Conservation (phyloP, 37 sponge, comb jelly and placozoan genomes). For the Aplysina aerophoba region DNA sequence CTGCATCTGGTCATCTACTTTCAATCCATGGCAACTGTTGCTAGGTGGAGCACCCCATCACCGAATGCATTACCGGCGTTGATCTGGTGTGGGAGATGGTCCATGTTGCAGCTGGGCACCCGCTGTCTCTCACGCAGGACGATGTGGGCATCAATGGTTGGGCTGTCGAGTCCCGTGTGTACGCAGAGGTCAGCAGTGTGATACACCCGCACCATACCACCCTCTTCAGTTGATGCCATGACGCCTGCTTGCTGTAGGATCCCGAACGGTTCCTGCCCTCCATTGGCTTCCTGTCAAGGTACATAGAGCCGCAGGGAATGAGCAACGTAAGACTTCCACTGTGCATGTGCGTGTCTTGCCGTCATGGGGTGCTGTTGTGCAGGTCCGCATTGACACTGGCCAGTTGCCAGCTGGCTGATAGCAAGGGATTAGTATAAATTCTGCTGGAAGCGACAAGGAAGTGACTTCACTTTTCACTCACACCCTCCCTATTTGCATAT, state of each 20-base stretch:
- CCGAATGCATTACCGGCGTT: constrained; percentile 97
- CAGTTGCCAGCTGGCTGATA: no score
- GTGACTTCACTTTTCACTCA: no score
- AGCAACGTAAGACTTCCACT: constrained; percentile 44
- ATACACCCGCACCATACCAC: no score
- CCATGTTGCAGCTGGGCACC: constrained; percentile 85
- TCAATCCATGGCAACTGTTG: not conserved
- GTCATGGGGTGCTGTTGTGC: not conserved
- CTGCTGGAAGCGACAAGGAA: no score
- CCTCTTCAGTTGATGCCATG: no score
- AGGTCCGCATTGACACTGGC: constrained; percentile 95
- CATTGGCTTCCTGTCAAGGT: constrained; percentile 86
- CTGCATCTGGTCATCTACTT: not conserved
- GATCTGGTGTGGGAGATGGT: constrained; percentile 96
- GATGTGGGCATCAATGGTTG: constrained; percentile 96
- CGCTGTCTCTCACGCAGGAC: constrained; percentile 68
- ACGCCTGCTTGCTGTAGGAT: no score
- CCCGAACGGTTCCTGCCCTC: constrained; percentile 86
- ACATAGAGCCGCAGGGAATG: constrained; percentile 79
- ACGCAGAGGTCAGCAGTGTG: no score
- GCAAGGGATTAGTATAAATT: no score
- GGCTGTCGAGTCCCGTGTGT: constrained; percentile 94
- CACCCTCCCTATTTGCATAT: no score
- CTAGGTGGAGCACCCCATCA: constrained; percentile 96
- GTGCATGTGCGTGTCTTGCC: not conserved